Base-by-base conservation (phyloP, 2,113 vertebrate genomes). In the Glareola pratincola region DNA sequence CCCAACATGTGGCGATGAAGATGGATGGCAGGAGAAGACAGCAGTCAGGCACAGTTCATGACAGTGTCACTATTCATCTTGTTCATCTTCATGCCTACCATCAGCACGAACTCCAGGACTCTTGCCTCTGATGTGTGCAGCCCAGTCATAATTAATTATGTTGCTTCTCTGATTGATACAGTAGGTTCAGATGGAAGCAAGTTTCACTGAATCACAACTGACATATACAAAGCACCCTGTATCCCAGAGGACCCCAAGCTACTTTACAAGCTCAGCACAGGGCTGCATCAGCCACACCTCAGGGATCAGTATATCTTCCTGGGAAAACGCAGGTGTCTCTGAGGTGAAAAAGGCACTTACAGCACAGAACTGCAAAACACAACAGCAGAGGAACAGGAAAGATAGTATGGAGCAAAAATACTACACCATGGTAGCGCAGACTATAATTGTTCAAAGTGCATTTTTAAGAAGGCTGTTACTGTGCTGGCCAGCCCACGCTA, bases 81-180 rank as follows among this genome's bases (percentile, higher is more conserved):
- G 21, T 15, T 66, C 94, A 88, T 53, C 78, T 76, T 92, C 24
- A 3, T 74, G 76, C 89, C 83, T 54, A 39, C 60, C 80, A 24
- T 20, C 72, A 67, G 85, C 66, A 71, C 14, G 2, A 56, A 54
- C 56, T 50, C 71, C 72, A 21, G 81, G 51, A 19, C 75, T 36
- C 79, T 47, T 45, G 79, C 77, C 78, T 50, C 78, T 85, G 87
- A 72, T 63, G 1, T 21, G 72, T 87, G 81, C 79, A 86, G 75
- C 73, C 90, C 84, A 36, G 98, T 97, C 93, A 84, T 90, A 84
- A 88, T 86, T 85, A 86, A 90, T 87, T 74, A 34, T 3, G 12
- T 56, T 87, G 74, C 60, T 82, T n/a, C 53, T 60, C 75, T 85
- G 95, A 93, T 86, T 81, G 96, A 93, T 88, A 73, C 53, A n/a